Conservation (phyloP, 2,888 invertebrate species). For the Perithous albicinctus region DNA sequence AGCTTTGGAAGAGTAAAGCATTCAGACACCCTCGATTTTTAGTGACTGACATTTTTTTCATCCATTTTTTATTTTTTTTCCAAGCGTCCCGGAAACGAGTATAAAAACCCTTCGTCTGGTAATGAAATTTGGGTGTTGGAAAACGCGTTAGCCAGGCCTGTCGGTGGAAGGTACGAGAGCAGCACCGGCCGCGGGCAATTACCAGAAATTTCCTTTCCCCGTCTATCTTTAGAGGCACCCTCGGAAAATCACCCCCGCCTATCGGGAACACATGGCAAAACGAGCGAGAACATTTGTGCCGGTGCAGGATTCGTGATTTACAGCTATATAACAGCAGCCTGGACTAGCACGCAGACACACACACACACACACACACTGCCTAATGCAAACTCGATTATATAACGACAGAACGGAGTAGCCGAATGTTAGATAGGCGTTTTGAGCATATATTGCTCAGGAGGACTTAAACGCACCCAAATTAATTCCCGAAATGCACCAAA, state of each 20-base stretch:
- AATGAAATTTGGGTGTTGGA: conserved; percentile 54
- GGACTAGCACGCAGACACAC: not conserved
- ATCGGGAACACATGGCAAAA: conserved; percentile 63
- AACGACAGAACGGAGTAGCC: not conserved
- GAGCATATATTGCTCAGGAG: conserved; percentile 1
- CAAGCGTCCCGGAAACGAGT: not conserved
- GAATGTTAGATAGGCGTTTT: conserved; percentile 10
- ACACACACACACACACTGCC: not conserved
- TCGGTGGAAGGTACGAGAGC: conserved; percentile 37
- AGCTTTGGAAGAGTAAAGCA: no score
- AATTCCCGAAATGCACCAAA: not conserved
- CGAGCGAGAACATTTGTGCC: conserved; percentile 50
- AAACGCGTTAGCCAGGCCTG: conserved; percentile 44
- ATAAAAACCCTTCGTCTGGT: not conserved
- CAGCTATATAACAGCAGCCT: conserved; percentile 69
- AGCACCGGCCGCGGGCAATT: conserved; percentile 58
- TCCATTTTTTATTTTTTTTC: no score
- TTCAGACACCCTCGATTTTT: not conserved
- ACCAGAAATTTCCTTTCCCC: conserved; percentile 61
- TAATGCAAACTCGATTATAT: conserved; percentile 16
- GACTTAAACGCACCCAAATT: not conserved
- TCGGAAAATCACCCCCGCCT: conserved; percentile 53
- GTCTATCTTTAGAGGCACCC: conserved; percentile 4
- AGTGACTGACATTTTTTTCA: not conserved
- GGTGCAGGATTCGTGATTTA: conserved; percentile 74